Base-by-base conservation (phyloP, 1,140 invertebrate species). In the Pygmarrhopalites habei region DNA sequence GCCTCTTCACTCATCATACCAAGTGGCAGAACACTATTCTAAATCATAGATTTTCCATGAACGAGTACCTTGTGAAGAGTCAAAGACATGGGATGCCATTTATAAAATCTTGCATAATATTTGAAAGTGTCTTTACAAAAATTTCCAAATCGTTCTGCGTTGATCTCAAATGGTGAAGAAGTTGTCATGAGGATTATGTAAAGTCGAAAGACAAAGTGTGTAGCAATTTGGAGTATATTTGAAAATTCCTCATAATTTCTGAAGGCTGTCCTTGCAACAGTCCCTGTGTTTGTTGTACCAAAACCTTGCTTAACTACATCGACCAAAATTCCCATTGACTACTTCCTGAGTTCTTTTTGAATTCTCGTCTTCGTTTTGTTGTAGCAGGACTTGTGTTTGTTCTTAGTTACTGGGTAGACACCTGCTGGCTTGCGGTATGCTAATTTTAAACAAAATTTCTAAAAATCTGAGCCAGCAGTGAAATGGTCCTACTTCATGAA, bases 11-110 rank as follows among this genome's bases (percentile, higher is more conserved):
- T 41, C 12, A n/a, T 12, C n/a, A n/a, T n/a, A 12, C 39, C 39
- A 41, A 41, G n/a, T n/a, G 39, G n/a, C n/a, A 41, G 12, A 12
- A n/a, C 12, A 41, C 39, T 12, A 12, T n/a, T 12, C 39, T n/a
- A n/a, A 12, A n/a, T n/a, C 12, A 41, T 41, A 41, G 12, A 12
- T 12, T 12, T n/a, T n/a, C 39, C 39, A 41, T 65, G 56, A 2
- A 65, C 29, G 3, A 65, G 49, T 14, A 60, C 58, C 29, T 60
- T 65, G 29, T 65, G 63, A 15, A 65, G 1, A 23, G 63, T 60
- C 5, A n/a, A 1, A 21, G 46, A 2, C 63, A 65, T 65, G 17
- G 17, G 39, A 19, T 39, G 60, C 49, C 58, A 51, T 12, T 2
- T 1, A n/a, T 65, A 65, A 17, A 26, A 28, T 23, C 26, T 10